These are phyloP conservation scores for Dunckerocampus dactyliophorus DNA, from an alignment of 2,113 vertebrate species.

Conservation along the genomic window DNA sequence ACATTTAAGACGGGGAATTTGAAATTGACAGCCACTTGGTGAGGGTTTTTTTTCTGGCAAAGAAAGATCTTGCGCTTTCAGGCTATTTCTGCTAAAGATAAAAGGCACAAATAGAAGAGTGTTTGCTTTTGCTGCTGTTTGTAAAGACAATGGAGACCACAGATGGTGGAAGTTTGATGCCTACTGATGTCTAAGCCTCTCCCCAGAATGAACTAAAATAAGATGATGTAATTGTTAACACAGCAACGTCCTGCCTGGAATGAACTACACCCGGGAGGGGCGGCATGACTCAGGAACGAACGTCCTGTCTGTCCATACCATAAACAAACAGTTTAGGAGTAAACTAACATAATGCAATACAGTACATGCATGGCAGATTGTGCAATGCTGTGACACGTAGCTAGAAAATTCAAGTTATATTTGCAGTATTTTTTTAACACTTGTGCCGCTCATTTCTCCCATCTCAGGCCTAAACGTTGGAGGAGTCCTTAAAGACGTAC, in stretches of 20 bases:
- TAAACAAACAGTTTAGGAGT: conserved; percentile 6
- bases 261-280: conserved; percentile 3
- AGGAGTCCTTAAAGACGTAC: too few relatives aligned
- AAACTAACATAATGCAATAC: conserved; percentile 19
- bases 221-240: conserved; percentile 40
- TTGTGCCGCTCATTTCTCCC: too few relatives aligned
- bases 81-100: neutral
- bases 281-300: conserved; percentile 26
- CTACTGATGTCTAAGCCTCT: conserved; percentile 22
- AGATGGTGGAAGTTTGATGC: conserved; percentile 16
- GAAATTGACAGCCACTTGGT: too few relatives aligned
- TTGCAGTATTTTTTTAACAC: too few relatives aligned
- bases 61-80: too few relatives aligned
- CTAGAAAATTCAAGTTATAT: neutral
- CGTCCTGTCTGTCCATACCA: conserved; percentile 23
- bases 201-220: conserved; percentile 28
- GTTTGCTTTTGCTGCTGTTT: neutral
- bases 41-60: too few relatives aligned
- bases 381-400: neutral
- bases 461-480: too few relatives aligned
- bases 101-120: conserved; percentile 7
- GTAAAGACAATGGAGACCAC: conserved; percentile 42
- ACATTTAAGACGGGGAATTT: too few relatives aligned
- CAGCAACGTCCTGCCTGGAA: conserved; percentile 15
- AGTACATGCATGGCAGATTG: conserved; percentile 2